Percentiles rank a stretch among this genome's conserved stretches.
Conservation (phyloP, 2,113 vertebrate genomes). For the Mionectes macconnelli region DNA sequence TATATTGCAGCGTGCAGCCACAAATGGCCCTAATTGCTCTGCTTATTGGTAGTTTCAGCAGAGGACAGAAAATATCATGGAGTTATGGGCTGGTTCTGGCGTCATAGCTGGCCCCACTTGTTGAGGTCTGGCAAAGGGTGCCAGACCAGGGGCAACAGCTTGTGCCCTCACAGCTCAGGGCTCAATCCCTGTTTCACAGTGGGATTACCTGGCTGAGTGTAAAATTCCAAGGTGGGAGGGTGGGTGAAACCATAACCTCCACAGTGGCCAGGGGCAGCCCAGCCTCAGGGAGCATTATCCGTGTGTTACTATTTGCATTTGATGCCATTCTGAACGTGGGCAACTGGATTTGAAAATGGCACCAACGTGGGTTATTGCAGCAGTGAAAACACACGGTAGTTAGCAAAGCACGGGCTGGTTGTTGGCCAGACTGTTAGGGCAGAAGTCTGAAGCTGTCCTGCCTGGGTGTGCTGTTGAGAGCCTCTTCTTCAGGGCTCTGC, state of each 20-base stretch:
- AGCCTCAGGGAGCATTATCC: neutral
- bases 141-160: neutral
- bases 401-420: neutral
- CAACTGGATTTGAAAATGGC: neutral
- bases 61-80: neutral
- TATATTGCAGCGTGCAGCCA: neutral
- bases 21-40: slow-evolving; percentile 20
- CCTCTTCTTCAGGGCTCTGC: neutral
- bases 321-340: fast-evolving
- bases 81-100: neutral
- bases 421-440: neutral
- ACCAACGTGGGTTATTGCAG: neutral
- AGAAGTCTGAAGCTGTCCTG: neutral
- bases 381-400: neutral
- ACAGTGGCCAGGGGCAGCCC: neutral
- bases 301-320: neutral
- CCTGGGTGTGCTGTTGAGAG: neutral
- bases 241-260: neutral
- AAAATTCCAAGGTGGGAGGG: neutral
- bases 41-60: neutral
- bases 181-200: neutral
- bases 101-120: neutral
- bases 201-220: neutral
- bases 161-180: fast-evolving
- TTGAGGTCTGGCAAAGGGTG: neutral